Conservation (phyloP, 1,140 invertebrate species). For the Atta colombica region DNA sequence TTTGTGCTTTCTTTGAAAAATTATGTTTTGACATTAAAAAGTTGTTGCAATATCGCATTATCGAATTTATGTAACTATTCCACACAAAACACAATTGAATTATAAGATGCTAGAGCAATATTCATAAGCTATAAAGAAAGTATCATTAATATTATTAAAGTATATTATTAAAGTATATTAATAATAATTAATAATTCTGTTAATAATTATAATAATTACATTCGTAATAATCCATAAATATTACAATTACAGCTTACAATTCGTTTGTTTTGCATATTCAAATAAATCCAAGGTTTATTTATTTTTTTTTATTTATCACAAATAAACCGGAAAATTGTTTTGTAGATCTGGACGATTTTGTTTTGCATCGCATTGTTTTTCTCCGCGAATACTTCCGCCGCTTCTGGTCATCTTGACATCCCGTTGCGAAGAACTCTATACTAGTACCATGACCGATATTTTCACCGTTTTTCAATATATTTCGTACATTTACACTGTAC, state of each 20-base stretch:
- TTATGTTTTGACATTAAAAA: background rate
- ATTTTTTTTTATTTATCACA: slow-evolving; percentile 45
- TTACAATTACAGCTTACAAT: background rate
- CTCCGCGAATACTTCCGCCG: slow-evolving; percentile 50
- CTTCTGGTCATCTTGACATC: slow-evolving; percentile 67
- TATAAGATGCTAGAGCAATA: background rate
- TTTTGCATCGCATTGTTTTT: slow-evolving; percentile 71
- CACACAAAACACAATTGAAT: slow-evolving; percentile 21
- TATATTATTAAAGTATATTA: too few relatives aligned
- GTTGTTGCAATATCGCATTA: background rate
- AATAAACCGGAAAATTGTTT: slow-evolving; percentile 46
- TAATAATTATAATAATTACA: background rate
- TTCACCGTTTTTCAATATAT: slow-evolving; percentile 47
- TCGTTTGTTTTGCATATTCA: background rate
- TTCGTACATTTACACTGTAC: slow-evolving; percentile 74
- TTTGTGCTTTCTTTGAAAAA: background rate
- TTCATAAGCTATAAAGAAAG: background rate
- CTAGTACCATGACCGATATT: slow-evolving; percentile 63
- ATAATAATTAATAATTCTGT: too few relatives aligned
- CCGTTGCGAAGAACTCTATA: slow-evolving; percentile 75
- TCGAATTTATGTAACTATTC: background rate
- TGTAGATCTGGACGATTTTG: slow-evolving; percentile 69
- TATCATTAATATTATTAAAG: background rate
- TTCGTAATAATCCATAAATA: background rate
- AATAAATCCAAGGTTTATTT: slow-evolving; percentile 4